Evolutionary conservation across 37 sponge, comb jelly and placozoan genomes (phyloP).

Genomic region (Bolinopsis microptera): DNA sequence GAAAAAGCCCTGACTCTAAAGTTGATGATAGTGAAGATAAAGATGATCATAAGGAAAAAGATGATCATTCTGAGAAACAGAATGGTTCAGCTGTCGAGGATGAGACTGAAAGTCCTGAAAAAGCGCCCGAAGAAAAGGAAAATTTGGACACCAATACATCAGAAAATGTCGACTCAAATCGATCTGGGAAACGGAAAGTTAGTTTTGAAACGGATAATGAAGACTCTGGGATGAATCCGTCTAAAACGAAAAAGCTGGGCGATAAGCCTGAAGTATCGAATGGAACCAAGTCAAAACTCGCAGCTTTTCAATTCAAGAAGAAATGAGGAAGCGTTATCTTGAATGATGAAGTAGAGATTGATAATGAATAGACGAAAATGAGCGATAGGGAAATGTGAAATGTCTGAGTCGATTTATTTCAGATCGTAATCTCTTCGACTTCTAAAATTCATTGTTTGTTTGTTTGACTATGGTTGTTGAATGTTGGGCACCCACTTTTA

Average conservation of each 20-base stretch:
- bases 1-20: not conserved
- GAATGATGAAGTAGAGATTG: too few species aligned
- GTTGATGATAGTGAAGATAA: not conserved
- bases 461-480: too few species aligned
- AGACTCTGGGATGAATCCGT: not conserved
- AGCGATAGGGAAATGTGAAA: too few species aligned
- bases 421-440: too few species aligned
- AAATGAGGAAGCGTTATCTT: too few species aligned
- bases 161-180: not conserved
- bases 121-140: not conserved
- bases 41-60: not conserved
- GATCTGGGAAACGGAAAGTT: not conserved
- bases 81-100: not conserved
- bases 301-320: conserved; percentile 48
- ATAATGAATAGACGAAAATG: too few species aligned
- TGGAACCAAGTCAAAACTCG: conserved; percentile 10
- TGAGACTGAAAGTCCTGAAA: not conserved
- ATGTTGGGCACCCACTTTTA: too few species aligned
- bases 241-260: not conserved
- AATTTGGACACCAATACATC: not conserved
- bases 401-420: too few species aligned
- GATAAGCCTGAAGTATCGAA: not conserved
- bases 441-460: too few species aligned
- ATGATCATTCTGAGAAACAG: not conserved
- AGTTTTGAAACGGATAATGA: not conserved